Percentiles rank a stretch among this genome's conserved stretches.
phyloP scores from a whole-genome alignment of 1,140 invertebrate species.

The Hylaeus anthracinus region DNA sequence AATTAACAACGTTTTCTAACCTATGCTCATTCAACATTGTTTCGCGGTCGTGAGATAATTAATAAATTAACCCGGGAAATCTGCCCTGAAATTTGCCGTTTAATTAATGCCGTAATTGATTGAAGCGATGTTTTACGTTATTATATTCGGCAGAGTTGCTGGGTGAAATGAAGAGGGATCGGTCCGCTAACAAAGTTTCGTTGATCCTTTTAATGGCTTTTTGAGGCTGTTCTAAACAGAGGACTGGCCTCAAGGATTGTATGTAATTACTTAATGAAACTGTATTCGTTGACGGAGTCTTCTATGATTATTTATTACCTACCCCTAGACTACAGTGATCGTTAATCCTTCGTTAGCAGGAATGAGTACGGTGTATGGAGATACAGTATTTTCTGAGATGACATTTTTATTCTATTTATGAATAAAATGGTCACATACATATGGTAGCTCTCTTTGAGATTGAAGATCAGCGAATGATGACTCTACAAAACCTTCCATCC shows the following conservation, averaged over 20 bases:
- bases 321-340: no score
- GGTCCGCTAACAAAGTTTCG: neutral
- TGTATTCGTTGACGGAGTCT: neutral
- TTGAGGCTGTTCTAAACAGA: neutral
- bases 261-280: neutral
- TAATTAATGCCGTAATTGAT: conserved; percentile 16
- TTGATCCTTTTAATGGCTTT: conserved; percentile 4
- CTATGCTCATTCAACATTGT: neutral
- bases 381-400: no score
- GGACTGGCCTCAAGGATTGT: neutral
- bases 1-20: no score
- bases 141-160: neutral
- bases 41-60: neutral
- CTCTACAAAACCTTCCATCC: no score
- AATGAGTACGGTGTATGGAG: no score
- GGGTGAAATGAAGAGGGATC: neutral
- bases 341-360: no score
- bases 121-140: conserved; percentile 1
- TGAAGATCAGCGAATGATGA: no score
- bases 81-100: conserved; percentile 4
- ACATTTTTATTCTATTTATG: no score
- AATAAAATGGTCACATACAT: no score
- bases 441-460: no score
- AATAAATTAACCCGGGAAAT: conserved; percentile 12
- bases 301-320: neutral